Conservation (phyloP, 2,888 invertebrate species). For the Platerodrilus igneus region DNA sequence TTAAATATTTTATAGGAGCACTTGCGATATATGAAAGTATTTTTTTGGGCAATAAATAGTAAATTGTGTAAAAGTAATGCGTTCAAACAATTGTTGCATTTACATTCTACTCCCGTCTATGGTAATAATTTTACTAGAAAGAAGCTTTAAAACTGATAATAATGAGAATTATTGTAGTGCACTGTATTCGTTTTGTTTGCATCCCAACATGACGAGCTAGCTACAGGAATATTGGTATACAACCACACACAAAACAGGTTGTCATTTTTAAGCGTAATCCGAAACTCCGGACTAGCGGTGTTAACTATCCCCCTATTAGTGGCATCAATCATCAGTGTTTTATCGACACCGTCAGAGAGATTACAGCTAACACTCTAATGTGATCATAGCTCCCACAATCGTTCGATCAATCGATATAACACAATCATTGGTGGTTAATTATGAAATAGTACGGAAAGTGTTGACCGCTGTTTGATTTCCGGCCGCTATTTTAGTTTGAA, state of each 20-base stretch:
- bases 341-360: conserved; percentile 36
- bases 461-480: conserved; percentile 46
- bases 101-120: too few species aligned
- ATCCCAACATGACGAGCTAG: too few species aligned
- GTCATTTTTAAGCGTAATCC: conserved; percentile 30
- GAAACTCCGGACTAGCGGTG: conserved; percentile 28
- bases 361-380: conserved; percentile 39
- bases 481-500: conserved; percentile 42
- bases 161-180: too few species aligned
- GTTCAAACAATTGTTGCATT: too few species aligned
- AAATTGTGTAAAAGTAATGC: too few species aligned
- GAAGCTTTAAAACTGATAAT: too few species aligned
- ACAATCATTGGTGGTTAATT: conserved; percentile 45
- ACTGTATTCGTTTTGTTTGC: too few species aligned
- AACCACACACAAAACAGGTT: conserved; percentile 21
- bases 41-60: too few species aligned
- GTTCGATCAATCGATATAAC: conserved; percentile 44
- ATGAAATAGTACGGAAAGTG: conserved; percentile 45
- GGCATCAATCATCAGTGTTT: conserved; percentile 43
- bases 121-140: too few species aligned
- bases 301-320: conserved; percentile 33
- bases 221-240: too few species aligned
- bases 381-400: conserved; percentile 38
- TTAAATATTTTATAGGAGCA: too few species aligned
- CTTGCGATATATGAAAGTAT: too few species aligned